A percentile compares a stretch with the other conserved stretches of the same genome.
These are phyloP conservation scores for Lumbricus terrestris DNA, from an alignment of 2,888 invertebrate species.

Conservation along the genomic window DNA sequence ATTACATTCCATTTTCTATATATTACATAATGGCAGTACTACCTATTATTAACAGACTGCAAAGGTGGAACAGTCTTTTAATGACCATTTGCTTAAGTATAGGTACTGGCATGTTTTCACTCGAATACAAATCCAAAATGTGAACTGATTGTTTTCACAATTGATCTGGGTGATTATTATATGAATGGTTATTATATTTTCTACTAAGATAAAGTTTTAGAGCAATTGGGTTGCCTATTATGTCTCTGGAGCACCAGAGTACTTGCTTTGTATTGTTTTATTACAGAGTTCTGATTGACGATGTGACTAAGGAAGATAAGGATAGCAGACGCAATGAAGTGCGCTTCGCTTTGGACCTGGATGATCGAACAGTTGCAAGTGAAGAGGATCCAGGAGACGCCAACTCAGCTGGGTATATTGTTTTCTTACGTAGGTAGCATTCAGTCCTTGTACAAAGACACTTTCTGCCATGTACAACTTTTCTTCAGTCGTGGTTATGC, in stretches of 20 bases:
- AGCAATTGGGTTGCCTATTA: background rate
- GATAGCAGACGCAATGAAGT: background rate
- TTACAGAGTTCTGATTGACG: background rate
- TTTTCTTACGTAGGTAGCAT: background rate
- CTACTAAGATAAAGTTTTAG: background rate
- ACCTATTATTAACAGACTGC: background rate
- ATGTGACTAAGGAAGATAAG: background rate
- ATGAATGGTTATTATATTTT: background rate
- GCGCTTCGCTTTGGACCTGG: background rate
- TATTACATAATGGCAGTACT: too few species aligned
- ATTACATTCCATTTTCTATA: too few species aligned
- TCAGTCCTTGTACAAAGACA: background rate
- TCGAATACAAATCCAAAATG: background rate
- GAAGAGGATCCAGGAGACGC: background rate
- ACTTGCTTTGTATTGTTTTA: background rate
- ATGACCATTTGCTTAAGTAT: background rate
- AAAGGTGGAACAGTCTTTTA: background rate
- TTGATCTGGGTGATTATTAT: background rate
- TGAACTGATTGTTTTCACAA: background rate
- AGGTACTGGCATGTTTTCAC: background rate
- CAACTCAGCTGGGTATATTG: background rate
- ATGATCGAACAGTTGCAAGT: conserved; percentile 3
- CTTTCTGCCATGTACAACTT: too few species aligned
- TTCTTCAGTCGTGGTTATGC: too few species aligned
- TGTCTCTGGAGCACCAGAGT: background rate